Conservation (phyloP, 1,140 invertebrate genomes). For the Euglossa dilemma region DNA sequence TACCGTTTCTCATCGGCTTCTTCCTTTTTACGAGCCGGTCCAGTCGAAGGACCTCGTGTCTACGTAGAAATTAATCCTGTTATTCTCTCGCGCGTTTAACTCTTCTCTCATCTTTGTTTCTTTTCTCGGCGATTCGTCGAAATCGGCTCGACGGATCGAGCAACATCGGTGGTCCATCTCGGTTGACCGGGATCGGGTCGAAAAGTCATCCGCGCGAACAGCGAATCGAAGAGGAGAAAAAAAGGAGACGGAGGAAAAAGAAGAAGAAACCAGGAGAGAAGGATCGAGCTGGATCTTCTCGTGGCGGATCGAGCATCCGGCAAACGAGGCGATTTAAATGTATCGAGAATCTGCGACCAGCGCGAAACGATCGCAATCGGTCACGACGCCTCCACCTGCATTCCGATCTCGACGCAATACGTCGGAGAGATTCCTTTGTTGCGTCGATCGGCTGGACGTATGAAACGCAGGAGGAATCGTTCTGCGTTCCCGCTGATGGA, state of each 20-base stretch:
- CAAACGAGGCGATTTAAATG: constrained; percentile 75
- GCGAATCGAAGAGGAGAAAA: not conserved
- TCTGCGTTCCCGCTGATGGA: constrained; percentile 9
- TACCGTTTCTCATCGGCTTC: not conserved
- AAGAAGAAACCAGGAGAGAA: not conserved
- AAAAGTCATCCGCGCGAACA: constrained; percentile 21
- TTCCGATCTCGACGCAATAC: constrained; percentile 56
- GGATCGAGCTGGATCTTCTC: not conserved
- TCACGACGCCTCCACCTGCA: constrained; percentile 63
- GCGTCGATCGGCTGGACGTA: constrained; percentile 46
- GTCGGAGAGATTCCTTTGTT: constrained; percentile 48
- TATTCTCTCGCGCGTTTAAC: not conserved
- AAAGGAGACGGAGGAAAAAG: not conserved
- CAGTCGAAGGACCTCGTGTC: not conserved
- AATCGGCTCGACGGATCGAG: constrained; percentile 24
- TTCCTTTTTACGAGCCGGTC: not conserved
- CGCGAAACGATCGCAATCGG: constrained; percentile 65
- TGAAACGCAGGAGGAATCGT: constrained; percentile 46
- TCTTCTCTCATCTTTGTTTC: not conserved
- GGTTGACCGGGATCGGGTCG: not conserved
- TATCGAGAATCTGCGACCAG: constrained; percentile 68
- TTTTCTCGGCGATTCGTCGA: not conserved
- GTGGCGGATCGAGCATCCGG: constrained; percentile 12
- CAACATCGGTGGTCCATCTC: constrained; percentile 34
- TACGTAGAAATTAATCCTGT: not conserved